Evolutionary conservation across 2,113 vertebrate genomes (phyloP).

Genomic region (Tricholaema leucomelas): DNA sequence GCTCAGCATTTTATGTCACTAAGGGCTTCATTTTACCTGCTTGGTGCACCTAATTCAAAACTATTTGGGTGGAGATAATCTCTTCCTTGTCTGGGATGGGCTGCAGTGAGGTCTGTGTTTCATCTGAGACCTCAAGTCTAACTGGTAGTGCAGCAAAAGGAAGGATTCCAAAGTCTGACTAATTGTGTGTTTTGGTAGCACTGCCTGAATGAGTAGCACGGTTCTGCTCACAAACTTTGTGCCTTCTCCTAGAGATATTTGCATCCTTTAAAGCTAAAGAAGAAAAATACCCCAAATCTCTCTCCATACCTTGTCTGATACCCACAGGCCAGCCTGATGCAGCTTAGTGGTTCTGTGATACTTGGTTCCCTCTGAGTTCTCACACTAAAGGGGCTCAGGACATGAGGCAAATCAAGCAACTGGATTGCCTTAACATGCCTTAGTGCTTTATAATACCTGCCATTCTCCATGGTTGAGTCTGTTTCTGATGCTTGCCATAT

Average conservation of each 20-base stretch:
- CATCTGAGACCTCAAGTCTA: not conserved
- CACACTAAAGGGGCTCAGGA: not conserved
- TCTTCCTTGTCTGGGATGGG: not conserved
- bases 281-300: not conserved
- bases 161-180: not conserved
- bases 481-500: constrained; percentile 29
- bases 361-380: not conserved
- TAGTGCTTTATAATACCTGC: constrained; percentile 37
- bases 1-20: not conserved
- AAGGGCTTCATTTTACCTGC: not conserved
- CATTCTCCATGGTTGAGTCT: constrained; percentile 57
- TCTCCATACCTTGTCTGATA: not conserved
- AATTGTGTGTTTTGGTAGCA: not conserved
- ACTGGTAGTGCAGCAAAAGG: not conserved
- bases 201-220: not conserved
- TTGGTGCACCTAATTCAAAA: not conserved
- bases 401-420: not conserved
- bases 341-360: not conserved
- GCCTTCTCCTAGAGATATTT: not conserved
- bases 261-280: not conserved
- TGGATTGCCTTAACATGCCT: constrained; percentile 39
- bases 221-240: not conserved
- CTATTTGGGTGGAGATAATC: not conserved
- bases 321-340: not conserved
- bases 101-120: not conserved